These are phyloP conservation scores for Itoplectis maculator DNA, from an alignment of 2,888 invertebrate genomes.

Conservation along the genomic window DNA sequence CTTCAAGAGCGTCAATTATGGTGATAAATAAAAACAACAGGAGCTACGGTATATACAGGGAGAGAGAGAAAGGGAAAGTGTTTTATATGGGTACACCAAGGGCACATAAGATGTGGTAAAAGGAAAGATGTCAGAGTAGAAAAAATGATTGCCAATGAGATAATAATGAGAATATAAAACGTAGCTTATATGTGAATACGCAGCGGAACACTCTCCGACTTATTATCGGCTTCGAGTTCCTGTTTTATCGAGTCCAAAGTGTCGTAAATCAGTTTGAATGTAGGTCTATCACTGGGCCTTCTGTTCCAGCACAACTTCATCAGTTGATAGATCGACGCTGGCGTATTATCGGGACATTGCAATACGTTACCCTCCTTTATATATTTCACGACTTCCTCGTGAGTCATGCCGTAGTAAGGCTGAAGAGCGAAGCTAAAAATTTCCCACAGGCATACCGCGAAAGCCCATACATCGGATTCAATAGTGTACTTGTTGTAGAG, in stretches of 20 bases:
- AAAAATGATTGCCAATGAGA: not conserved
- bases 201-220: constrained; percentile 80
- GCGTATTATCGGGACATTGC: constrained; percentile 95
- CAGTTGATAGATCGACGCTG: constrained; percentile 93
- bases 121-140: constrained; percentile 9
- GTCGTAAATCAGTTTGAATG: constrained; percentile 93
- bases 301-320: constrained; percentile 98
- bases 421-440: constrained; percentile 98
- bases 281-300: constrained; percentile 93
- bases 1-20: not conserved
- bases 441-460: constrained; percentile 98
- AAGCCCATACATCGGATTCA: constrained; percentile 99
- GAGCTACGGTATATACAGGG: constrained; percentile 41
- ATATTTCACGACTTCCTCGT: constrained; percentile 98
- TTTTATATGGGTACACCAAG: not conserved
- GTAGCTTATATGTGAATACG: constrained; percentile 79
- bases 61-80: constrained; percentile 11
- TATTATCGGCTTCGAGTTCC: constrained; percentile 82
- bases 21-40: not conserved
- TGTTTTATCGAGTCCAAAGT: constrained; percentile 89
- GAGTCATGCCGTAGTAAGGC: constrained; percentile 98
- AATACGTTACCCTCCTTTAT: constrained; percentile 97
- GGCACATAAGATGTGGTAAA: not conserved
- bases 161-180: constrained; percentile 37
- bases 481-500: constrained; percentile 98